phyloP scores from a whole-genome alignment of 1,140 invertebrate genomes.

The Drosophila quadrilineata region DNA sequence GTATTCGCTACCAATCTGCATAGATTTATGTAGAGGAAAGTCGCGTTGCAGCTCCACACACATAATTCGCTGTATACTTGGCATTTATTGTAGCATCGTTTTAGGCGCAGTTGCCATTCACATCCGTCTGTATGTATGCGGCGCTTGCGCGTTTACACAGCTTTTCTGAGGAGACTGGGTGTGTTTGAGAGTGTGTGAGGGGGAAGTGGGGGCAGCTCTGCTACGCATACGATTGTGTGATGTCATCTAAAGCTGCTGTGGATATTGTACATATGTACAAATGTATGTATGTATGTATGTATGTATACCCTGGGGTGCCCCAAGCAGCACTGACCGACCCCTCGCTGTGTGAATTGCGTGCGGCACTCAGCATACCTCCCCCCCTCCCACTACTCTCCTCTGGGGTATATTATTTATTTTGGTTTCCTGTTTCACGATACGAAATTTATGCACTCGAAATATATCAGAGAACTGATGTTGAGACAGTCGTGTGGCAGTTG shows the following conservation, averaged over 20 bases:
- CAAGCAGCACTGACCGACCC: constrained; percentile 45
- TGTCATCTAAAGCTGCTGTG: constrained; percentile 54
- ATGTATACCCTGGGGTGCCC: neutral
- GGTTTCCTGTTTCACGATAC: constrained; percentile 33
- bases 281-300: neutral
- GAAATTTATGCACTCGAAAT: constrained; percentile 34
- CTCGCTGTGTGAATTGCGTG: constrained; percentile 58
- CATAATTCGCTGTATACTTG: too few species aligned
- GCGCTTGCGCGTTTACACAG: constrained; percentile 59
- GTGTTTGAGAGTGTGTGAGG: too few species aligned
- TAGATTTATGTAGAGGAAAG: constrained; percentile 10
- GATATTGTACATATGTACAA: neutral
- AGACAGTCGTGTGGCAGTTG: constrained; percentile 2
- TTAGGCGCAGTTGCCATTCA: constrained; percentile 31
- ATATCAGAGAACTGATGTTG: constrained; percentile 14
- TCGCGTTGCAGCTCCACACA: constrained; percentile 17
- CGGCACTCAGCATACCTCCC: neutral
- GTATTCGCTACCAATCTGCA: too few species aligned
- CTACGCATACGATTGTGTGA: constrained; percentile 47
- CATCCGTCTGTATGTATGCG: constrained; percentile 36
- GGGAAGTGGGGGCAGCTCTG: too few species aligned
- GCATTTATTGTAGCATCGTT: constrained; percentile 45
- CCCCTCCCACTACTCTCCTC: neutral
- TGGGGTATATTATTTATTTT: neutral
- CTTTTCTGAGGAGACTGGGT: neutral